Base-by-base conservation (phyloP, 2,888 invertebrate species). In the Tiliacea aurago region DNA sequence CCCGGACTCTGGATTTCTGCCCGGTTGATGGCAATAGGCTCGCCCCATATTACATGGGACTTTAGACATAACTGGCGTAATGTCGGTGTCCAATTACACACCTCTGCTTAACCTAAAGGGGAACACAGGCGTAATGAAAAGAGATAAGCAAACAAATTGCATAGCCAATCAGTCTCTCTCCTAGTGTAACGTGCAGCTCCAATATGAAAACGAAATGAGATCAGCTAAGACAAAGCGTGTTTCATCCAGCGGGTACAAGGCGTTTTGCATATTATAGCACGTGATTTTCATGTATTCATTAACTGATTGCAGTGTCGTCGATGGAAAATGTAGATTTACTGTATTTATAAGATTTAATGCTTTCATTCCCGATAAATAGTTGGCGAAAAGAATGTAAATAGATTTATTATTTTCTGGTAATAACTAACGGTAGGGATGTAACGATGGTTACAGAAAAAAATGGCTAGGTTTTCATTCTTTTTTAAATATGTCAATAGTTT, bases 211-310 rank as follows among this genome's bases (percentile, higher is more conserved):
- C 56, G 51, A 13, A 65, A 76, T 62, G 51, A 70, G 51, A 65
- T 56, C 18, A 10, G 33, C 41, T n/a, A 56, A 80, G 56, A 83
- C 68, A 69, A 69, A 69, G 62, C 56, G 11, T 20, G 64, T 43
- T 64, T 41, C 47, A 13, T 56, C 13, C 18, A 59, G 41, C 49
- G 33, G 45, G 45, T 1, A 58, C 64, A 47, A 23, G 13, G 15
- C 47, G 58, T 49, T 76, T 61, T 76, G 62, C 79, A 63, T 66
- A 45, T 13, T 66, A 45, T 13, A 61, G 53, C 65, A 66, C 62
- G 33, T 51, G 56, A 64, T 78, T 67, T 68, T 68, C 59, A 53
- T 82, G 78, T 59, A 78, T 82, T 80, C 63, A 80, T 81, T 67
- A 68, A 56, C 67, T 65, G 67, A 77, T 68, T 82, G 64, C 59